Evolutionary conservation across 2,888 invertebrate genomes (phyloP).

Genomic region (Peribatodes rhomboidaria): DNA sequence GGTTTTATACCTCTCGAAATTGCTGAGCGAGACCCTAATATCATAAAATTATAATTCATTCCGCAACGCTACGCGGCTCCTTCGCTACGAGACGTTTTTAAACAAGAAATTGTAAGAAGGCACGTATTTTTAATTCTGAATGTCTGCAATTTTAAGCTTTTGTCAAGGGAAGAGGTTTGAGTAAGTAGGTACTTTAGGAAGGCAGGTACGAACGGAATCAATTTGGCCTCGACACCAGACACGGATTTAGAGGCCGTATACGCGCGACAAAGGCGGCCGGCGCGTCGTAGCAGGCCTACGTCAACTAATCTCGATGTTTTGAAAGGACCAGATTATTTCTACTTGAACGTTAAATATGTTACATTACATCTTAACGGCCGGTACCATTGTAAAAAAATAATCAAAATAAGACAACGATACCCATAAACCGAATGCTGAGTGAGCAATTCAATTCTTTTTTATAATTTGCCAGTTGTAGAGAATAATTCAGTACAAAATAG

Average conservation of each 20-base stretch:
- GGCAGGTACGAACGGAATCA: constrained; percentile 30
- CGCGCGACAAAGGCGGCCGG: constrained; percentile 1
- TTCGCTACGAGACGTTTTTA: constrained; percentile 28
- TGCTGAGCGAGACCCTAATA: constrained; percentile 23
- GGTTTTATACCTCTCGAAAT: constrained; percentile 27
- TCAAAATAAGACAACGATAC: neutral
- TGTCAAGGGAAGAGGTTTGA: constrained; percentile 6
- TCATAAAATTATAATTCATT: constrained; percentile 31
- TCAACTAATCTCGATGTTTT: constrained; percentile 14
- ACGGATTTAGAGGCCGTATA: constrained; percentile 35
- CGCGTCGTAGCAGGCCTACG: constrained; percentile 18
- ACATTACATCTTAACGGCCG: no score
- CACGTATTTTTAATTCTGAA: constrained; percentile 11
- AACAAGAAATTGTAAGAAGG: constrained; percentile 13
- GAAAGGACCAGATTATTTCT: constrained; percentile 1
- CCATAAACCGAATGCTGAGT: neutral
- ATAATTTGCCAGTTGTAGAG: neutral
- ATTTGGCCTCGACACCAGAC: constrained; percentile 38
- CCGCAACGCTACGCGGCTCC: constrained; percentile 16
- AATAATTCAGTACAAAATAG: constrained; percentile 36
- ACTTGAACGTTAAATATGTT: neutral
- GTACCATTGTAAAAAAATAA: no score
- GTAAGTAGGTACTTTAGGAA: constrained; percentile 14
- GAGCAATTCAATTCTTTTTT: no score
- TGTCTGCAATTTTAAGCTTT: constrained; percentile 9